Conservation (phyloP, 37 sponge, comb jelly and placozoan species). For the Diacarnus erythraeanus region DNA sequence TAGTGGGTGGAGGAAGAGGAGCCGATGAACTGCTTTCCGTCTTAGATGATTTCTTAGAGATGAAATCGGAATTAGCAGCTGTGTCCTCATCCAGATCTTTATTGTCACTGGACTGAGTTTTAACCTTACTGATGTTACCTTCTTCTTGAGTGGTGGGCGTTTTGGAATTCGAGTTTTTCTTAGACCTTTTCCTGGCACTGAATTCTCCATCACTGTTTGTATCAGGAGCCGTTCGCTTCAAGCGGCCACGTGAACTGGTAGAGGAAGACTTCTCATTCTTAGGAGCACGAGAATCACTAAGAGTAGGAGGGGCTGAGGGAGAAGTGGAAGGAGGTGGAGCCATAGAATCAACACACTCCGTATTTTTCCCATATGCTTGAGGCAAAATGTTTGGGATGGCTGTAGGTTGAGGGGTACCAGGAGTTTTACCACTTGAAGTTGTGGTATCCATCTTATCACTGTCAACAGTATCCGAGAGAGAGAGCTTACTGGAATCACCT, state of each 20-base stretch:
- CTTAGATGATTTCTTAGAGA: constrained; percentile 1
- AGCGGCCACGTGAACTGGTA: background rate
- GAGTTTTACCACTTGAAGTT: background rate
- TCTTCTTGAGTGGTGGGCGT: background rate
- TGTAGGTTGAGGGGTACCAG: background rate
- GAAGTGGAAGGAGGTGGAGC: background rate
- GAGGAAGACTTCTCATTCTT: background rate
- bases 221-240: background rate
- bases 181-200: background rate
- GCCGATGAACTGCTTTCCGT: background rate
- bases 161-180: background rate
- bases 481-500: background rate
- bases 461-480: background rate
- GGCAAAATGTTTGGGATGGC: background rate
- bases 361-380: background rate
- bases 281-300: background rate
- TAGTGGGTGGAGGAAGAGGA: constrained; percentile 4
- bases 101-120: background rate
- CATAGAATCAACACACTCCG: background rate
- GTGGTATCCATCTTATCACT: background rate
- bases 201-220: background rate
- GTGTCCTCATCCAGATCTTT: background rate
- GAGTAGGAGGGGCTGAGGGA: too few species aligned
- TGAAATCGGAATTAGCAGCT: background rate
- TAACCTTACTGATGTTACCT: background rate